Evolutionary conservation across 2,113 vertebrate species (phyloP).

Genomic region (Crotalus viridis): DNA sequence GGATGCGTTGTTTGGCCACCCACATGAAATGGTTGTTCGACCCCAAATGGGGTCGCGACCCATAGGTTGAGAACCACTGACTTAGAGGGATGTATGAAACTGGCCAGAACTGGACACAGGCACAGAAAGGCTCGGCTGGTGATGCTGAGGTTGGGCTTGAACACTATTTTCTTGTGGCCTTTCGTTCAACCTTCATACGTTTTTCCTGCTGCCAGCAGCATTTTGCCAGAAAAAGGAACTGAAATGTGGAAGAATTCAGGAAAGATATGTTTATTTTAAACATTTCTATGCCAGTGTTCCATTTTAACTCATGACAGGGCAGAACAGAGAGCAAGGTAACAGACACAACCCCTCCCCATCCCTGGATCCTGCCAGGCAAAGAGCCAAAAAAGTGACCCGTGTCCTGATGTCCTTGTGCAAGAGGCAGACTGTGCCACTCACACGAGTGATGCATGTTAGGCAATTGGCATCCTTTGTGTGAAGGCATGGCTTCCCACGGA

Average conservation of each 20-base stretch:
- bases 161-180: neutral
- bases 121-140: neutral
- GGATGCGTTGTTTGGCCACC: no score
- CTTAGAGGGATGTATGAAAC: neutral
- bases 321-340: neutral
- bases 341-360: no score
- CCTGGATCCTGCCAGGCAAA: neutral
- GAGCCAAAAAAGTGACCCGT: neutral
- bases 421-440: neutral
- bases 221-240: neutral
- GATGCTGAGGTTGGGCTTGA: neutral
- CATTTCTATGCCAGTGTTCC: neutral
- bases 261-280: neutral
- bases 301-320: neutral
- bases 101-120: neutral
- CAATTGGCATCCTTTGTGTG: neutral
- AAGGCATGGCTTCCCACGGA: neutral
- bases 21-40: no score
- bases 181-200: neutral
- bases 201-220: neutral
- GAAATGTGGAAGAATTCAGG: neutral
- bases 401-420: neutral
- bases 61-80: no score
- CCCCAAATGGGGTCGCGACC: no score
- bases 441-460: neutral